Evolutionary conservation across 2,888 invertebrate genomes (phyloP), one percentile per base, ranked within the genome.

Genomic region (Digitonthophagus gazella): DNA sequence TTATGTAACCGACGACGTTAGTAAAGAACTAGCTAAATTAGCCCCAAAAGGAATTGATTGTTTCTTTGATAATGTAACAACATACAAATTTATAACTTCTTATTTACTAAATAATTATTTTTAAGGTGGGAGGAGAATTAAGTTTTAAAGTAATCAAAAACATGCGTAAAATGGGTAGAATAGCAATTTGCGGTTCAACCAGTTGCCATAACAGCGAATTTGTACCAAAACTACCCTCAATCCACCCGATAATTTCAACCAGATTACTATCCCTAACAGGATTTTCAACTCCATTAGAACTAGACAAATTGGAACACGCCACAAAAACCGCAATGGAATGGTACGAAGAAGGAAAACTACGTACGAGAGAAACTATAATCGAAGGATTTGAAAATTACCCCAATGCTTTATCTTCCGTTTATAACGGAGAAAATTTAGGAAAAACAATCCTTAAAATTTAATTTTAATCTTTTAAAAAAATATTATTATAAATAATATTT

Each of bases 11-110:
- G 83, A 81, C 2, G 79, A 89, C 75, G 74, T 90, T 57, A 79
- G 79, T 0, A 77, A 84, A 63, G 86, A 85, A 58, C 81, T 93
- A 11, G 28, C 16, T 3, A 58, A 87, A 79, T 84, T 82, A 66
- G 90, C 91, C 8, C 90, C 91, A 0, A 82, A 90, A 11, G 91
- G 91, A 1, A 81, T 93, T 0, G 91, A 93, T 77, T 90, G 91
- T 76, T 93, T 90, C 76, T 92, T 92, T 78, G 93, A 93, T 78
- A 93, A 92, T 80, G 92, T 92, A 82, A 80, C 86, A n/a, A n/a
- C n/a, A n/a, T n/a, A n/a, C n/a, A 15, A 8, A 65, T 44, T 20
- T 15, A 64, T 44, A 8, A 44, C 3, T 44, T n/a, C n/a, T 44
- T 44, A 44, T 8, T 44, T 44, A 4, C 11, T n/a, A n/a, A 3